Evolutionary conservation across 1,140 invertebrate species (phyloP).

Genomic region (Lineus longissimus): DNA sequence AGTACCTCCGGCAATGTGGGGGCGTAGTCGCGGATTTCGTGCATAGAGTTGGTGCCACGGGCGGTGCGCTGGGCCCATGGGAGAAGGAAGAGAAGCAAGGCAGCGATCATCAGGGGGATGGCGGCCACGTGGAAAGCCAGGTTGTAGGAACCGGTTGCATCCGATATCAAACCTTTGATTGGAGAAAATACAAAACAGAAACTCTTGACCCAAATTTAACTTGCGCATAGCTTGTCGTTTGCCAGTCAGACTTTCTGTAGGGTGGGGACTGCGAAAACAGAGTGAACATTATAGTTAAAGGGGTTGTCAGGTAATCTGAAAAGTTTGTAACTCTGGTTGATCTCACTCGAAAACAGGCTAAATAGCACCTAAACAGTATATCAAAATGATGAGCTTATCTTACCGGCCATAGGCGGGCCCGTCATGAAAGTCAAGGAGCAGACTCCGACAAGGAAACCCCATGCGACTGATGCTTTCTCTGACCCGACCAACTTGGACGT

Average conservation of each 20-base stretch:
- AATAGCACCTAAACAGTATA: too few relatives aligned
- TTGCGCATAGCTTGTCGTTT: too few relatives aligned
- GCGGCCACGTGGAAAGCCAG: slow-evolving; percentile 78
- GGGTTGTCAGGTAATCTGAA: too few relatives aligned
- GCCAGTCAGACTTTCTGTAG: too few relatives aligned
- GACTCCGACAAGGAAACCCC: slow-evolving; percentile 35
- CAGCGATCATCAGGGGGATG: slow-evolving; percentile 75
- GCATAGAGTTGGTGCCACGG: slow-evolving; percentile 5
- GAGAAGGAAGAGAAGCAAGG: slow-evolving; percentile 69
- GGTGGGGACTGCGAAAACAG: too few relatives aligned
- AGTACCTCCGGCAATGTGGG: too few relatives aligned
- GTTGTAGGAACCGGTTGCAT: slow-evolving; percentile 62
- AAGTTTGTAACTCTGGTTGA: too few relatives aligned
- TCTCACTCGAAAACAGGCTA: too few relatives aligned
- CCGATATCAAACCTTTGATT: slow-evolving; percentile 58
- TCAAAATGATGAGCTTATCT: neutral
- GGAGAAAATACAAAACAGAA: too few relatives aligned
- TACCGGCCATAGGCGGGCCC: slow-evolving; percentile 39
- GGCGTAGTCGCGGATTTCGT: too few relatives aligned
- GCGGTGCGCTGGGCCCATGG: slow-evolving; percentile 46
- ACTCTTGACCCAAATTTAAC: neutral
- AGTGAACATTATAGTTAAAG: too few relatives aligned
- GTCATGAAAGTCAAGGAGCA: slow-evolving; percentile 38
- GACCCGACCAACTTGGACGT: slow-evolving; percentile 30
- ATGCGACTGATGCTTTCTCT: slow-evolving; percentile 34